Base-by-base conservation (phyloP, 1,140 invertebrate species). In the Atopsyche davidsoni region DNA sequence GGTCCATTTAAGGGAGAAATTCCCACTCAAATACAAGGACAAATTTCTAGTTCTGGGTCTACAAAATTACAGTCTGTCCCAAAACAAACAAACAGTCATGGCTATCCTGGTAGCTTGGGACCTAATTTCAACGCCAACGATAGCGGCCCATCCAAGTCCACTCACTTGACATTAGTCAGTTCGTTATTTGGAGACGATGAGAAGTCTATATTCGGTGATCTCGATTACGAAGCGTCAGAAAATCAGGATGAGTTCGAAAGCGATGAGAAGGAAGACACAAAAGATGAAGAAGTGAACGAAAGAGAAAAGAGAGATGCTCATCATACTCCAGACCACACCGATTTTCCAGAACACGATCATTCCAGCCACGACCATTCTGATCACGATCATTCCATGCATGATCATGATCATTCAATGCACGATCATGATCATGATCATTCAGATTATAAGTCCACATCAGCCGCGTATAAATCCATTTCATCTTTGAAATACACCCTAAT, bases 1-100 rank as follows among this genome's bases (percentile, higher is more conserved):
- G 79, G 76, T 2, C 80, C 79, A 16, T 88, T 81, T 57, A 77
- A 72, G 50, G 86, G 85, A 0, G 83, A 87, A 61, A 71, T 84
- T 7, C 85, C 85, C 13, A 63, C 65, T n/a, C 52, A 64, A 13
- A 59, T 74, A n/a, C 47, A 54, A 44, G 44, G 48, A 18, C 51
- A 54, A 18, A 36, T 58, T 23, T 28, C 36, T 17, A 47, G 50
- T 21, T 23, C 19, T 11, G 31, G 41, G 23, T 46, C 47, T 9
- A 53, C 51, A 6, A 58, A 58, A 48, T 21, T 58, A 16, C 45
- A 57, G 24, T 40, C 55, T 7, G 48, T 54, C 2, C n/a, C n/a
- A n/a, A n/a, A n/a, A n/a, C n/a, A n/a, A n/a, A 44, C 47, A 6
- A 58, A 58, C 24, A 58, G 56, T 39, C 56, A 58, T 32, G 41